Conservation (phyloP, 2,113 vertebrate genomes). For the Peromyscus maniculatus region DNA sequence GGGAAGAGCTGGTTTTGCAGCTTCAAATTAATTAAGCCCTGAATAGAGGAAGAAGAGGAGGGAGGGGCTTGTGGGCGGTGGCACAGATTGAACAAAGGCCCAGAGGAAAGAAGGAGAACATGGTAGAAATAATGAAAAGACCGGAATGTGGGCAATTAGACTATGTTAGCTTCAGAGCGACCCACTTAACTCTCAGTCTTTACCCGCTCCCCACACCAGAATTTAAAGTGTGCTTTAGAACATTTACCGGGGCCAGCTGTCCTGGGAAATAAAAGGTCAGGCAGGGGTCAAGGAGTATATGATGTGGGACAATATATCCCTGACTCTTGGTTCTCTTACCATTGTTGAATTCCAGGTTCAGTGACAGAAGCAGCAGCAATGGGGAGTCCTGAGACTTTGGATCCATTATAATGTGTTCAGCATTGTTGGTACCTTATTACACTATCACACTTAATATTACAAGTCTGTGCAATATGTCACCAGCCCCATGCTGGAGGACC, state of each 20-base stretch:
- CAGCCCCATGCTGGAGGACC: not conserved
- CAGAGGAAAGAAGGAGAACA: not conserved
- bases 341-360: not conserved
- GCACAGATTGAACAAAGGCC: not conserved
- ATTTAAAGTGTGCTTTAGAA: not conserved
- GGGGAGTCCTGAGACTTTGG: not conserved
- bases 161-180: not conserved
- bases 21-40: slow-evolving; percentile 14
- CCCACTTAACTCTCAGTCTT: not conserved
- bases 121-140: not conserved
- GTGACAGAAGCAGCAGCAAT: not conserved
- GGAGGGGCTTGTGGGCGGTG: not conserved
- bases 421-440: not conserved
- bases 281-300: not conserved
- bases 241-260: not conserved
- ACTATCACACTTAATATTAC: not conserved
- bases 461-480: not conserved
- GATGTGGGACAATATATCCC: not conserved
- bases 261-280: not conserved
- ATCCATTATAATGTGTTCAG: not conserved
- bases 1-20: not conserved
- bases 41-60: not conserved
- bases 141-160: not conserved
- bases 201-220: not conserved
- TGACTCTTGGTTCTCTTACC: not conserved